These are phyloP conservation scores for Liposcelis brunnea DNA, from an alignment of 2,888 invertebrate species.

Conservation along the genomic window DNA sequence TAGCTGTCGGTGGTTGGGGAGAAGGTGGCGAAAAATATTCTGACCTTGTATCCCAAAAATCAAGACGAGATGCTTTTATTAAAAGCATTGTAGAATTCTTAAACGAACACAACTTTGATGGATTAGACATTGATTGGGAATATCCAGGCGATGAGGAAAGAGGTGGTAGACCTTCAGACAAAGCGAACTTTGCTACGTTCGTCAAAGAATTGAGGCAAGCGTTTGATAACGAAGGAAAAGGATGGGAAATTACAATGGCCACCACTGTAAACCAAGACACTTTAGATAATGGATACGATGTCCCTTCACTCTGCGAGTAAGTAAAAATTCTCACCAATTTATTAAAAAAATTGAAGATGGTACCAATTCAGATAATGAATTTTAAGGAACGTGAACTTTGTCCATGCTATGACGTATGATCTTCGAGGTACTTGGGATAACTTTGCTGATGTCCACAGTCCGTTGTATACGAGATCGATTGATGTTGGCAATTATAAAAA, in stretches of 20 bases:
- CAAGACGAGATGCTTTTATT: constrained; percentile 51
- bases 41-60: constrained; percentile 53
- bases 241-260: constrained; percentile 6
- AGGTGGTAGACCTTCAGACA: constrained; percentile 1
- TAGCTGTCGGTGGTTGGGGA: constrained; percentile 83
- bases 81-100: constrained; percentile 39
- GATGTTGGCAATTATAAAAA: constrained; percentile 82
- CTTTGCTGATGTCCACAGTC: constrained; percentile 77
- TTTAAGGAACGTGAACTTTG: constrained; percentile 52
- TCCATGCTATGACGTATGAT: constrained; percentile 77
- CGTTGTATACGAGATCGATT: constrained; percentile 66
- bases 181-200: background rate
- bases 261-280: background rate
- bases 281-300: constrained; percentile 4
- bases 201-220: background rate
- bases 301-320: background rate
- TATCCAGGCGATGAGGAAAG: constrained; percentile 3
- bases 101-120: background rate
- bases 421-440: constrained; percentile 80
- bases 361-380: no score
- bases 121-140: constrained; percentile 4
- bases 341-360: background rate
- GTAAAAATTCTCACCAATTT: background rate
- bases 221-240: constrained; percentile 1
- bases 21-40: constrained; percentile 82